A percentile compares a stretch with the other conserved stretches of the same genome.
Evolutionary conservation across 2,797 vertebrate species (phyloP).

Genomic region (Pteropus rufus): DNA sequence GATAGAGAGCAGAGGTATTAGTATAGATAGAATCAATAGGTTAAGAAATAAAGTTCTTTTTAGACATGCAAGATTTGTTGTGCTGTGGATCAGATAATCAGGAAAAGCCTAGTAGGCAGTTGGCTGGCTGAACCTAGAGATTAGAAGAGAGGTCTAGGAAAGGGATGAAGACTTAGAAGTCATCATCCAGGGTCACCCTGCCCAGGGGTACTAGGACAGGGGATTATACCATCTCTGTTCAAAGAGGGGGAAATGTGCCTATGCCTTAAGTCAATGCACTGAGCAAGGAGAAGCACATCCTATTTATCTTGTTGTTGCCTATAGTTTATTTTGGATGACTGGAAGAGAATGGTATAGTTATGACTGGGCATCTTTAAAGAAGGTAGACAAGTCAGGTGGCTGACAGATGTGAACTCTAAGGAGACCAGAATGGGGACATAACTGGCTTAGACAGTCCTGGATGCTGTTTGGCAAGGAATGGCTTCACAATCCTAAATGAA

Average conservation of each 20-base stretch:
- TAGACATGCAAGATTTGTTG: background rate
- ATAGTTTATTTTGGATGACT: constrained; percentile 80
- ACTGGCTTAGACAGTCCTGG: constrained; percentile 50
- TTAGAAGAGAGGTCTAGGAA: constrained; percentile 10
- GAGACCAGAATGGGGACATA: constrained; percentile 51
- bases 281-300: constrained; percentile 99
- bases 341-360: constrained; percentile 44
- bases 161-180: background rate
- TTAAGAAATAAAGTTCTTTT: constrained; percentile 20
- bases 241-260: constrained; percentile 93
- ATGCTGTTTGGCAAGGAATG: constrained; percentile 49
- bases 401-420: constrained; percentile 47
- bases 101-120: background rate
- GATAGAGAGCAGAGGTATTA: constrained; percentile 24
- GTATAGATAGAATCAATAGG: background rate
- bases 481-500: constrained; percentile 62
- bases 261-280: constrained; percentile 99
- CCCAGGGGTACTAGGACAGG: constrained; percentile 88
- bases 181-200: constrained; percentile 88
- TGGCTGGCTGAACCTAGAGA: background rate
- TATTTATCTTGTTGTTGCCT: constrained; percentile 83
- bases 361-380: constrained; percentile 38
- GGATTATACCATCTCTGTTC: constrained; percentile 91
- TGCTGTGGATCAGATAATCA: background rate
- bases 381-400: constrained; percentile 58